Evolutionary conservation across 2,113 vertebrate genomes (phyloP).

Genomic region (Cromileptes altivelis): DNA sequence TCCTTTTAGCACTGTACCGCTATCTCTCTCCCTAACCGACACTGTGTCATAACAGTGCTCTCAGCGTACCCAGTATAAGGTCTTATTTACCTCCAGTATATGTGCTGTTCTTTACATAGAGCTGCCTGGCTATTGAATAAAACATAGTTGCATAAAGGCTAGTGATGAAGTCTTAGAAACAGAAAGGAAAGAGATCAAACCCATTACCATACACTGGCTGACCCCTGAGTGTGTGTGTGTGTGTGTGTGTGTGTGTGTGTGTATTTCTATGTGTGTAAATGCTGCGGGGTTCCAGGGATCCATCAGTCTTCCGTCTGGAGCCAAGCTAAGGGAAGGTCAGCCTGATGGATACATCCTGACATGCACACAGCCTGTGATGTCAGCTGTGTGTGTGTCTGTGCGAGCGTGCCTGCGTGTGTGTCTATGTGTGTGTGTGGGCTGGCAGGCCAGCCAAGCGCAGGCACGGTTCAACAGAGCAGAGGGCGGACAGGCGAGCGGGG

Average conservation of each 20-base stretch:
- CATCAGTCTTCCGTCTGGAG: conserved; percentile 76
- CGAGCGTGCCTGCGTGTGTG: conserved; percentile 49
- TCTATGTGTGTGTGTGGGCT: conserved; percentile 46
- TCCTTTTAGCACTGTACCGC: conserved; percentile 46
- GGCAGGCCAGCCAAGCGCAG: conserved; percentile 57
- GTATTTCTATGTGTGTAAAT: conserved; percentile 51
- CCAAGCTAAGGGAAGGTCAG: conserved; percentile 82
- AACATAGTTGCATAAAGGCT: conserved; percentile 45
- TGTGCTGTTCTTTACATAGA: conserved; percentile 18
- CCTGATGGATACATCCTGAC: conserved; percentile 85
- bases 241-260: conserved; percentile 35
- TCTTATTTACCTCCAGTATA: conserved; percentile 43
- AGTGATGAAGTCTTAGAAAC: conserved; percentile 54
- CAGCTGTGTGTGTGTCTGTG: conserved; percentile 66
- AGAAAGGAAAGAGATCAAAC: conserved; percentile 54
- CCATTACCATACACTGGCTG: conserved; percentile 41
- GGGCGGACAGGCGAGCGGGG: conserved; percentile 63
- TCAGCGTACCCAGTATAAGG: background rate
- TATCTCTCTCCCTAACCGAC: conserved; percentile 7
- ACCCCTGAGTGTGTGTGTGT: conserved; percentile 35
- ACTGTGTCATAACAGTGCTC: conserved; percentile 24
- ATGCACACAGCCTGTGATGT: conserved; percentile 82
- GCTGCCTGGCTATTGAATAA: conserved; percentile 44
- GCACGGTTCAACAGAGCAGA: conserved; percentile 74
- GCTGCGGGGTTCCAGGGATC: conserved; percentile 69